These are phyloP conservation scores for Carollia perspicillata DNA, from an alignment of 2,113 vertebrate species.

Conservation along the genomic window DNA sequence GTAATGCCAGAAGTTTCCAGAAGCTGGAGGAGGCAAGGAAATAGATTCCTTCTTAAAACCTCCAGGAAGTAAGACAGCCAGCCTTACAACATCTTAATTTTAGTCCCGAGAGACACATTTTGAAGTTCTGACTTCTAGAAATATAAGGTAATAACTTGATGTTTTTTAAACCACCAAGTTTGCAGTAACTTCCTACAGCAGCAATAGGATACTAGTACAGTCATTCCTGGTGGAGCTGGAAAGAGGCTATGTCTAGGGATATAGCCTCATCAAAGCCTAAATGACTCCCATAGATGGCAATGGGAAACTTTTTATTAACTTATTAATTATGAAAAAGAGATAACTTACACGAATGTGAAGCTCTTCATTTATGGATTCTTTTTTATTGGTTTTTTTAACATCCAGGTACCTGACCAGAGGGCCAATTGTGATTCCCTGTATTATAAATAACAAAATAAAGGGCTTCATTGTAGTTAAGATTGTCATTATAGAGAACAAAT, in stretches of 20 bases:
- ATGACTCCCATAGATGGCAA: not conserved
- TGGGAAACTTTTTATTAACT: not conserved
- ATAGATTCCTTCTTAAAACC: not conserved
- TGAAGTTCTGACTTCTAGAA: not conserved
- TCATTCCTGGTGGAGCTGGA: no score
- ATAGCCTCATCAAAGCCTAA: no score
- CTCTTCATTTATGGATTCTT: constrained; percentile 93
- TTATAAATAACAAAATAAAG: constrained; percentile 60
- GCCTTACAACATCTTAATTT: not conserved
- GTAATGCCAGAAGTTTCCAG: not conserved
- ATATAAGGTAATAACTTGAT: not conserved
- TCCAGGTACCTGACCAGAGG: constrained; percentile 93
- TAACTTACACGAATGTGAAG: constrained; percentile 90
- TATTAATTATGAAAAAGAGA: not conserved
- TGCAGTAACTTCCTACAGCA: not conserved
- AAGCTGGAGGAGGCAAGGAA: not conserved
- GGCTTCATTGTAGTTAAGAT: not conserved
- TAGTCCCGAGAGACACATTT: not conserved
- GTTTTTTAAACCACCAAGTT: not conserved
- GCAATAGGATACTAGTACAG: not conserved
- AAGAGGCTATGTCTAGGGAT: not conserved
- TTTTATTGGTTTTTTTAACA: constrained; percentile 93
- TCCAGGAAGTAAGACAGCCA: not conserved
- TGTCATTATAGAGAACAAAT: not conserved
- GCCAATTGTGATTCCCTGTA: constrained; percentile 94